A percentile compares a stretch with the other conserved stretches of the same genome.
Evolutionary conservation across 2,888 invertebrate species (phyloP).

Genomic region (Cylindroiulus punctatus): DNA sequence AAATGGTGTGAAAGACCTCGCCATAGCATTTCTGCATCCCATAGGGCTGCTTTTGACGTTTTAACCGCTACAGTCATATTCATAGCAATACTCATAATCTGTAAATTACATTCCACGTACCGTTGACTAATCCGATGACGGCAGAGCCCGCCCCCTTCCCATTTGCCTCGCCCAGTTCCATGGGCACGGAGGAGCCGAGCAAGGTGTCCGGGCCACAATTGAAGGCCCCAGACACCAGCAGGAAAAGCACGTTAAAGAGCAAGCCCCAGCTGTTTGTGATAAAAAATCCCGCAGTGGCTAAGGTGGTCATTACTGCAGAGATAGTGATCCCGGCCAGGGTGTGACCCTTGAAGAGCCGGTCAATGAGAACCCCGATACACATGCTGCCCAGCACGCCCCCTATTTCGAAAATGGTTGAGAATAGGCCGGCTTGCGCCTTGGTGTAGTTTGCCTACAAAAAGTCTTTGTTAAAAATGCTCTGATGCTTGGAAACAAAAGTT

Average conservation of each 20-base stretch:
- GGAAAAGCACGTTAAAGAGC: constrained; percentile 65
- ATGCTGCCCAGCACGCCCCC: constrained; percentile 68
- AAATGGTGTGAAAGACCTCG: too few relatives aligned
- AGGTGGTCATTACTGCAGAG: constrained; percentile 64
- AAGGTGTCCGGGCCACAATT: constrained; percentile 68
- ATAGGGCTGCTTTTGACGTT: too few relatives aligned
- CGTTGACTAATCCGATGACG: constrained; percentile 68
- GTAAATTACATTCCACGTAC: constrained; percentile 60
- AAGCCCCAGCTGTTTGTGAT: constrained; percentile 66
- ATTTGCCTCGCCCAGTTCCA: constrained; percentile 67
- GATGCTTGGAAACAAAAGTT: not conserved
- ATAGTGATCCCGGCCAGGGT: constrained; percentile 65
- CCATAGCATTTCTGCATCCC: too few relatives aligned
- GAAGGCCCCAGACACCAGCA: constrained; percentile 67
- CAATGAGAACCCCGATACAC: constrained; percentile 66
- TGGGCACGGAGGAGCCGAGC: constrained; percentile 67
- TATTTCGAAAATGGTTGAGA: constrained; percentile 68
- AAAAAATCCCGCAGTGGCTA: constrained; percentile 65
- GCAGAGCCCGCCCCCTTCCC: constrained; percentile 67
- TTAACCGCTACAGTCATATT: too few relatives aligned
- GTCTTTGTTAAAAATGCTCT: not conserved
- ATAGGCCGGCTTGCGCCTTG: constrained; percentile 66
- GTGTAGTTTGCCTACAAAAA: constrained; percentile 65
- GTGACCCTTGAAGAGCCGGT: constrained; percentile 65
- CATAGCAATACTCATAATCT: too few relatives aligned